Percentiles rank a stretch among this genome's conserved stretches.
Evolutionary conservation across 2,113 vertebrate genomes (phyloP).

Genomic region (Tychaedon coryphoeus): DNA sequence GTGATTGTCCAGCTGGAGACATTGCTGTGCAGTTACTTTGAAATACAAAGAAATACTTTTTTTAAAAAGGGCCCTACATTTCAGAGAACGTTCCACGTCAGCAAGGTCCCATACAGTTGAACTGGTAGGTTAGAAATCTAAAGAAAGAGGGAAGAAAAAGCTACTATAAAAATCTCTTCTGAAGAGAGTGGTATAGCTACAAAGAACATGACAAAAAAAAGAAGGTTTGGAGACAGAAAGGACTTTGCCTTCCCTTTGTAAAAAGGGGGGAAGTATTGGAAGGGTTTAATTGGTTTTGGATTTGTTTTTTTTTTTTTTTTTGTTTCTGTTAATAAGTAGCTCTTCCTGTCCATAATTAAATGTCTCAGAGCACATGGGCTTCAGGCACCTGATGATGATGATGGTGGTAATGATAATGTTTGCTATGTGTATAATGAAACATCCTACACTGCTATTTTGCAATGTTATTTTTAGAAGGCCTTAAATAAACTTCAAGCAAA

Average conservation of each 20-base stretch:
- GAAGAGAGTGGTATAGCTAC: background rate
- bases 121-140: background rate
- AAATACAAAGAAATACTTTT: background rate
- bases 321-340: background rate
- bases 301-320: too few species aligned
- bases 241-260: background rate
- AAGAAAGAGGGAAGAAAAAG: background rate
- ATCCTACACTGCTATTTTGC: background rate
- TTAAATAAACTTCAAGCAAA: background rate
- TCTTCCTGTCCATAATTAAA: background rate
- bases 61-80: background rate
- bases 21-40: background rate
- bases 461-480: background rate
- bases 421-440: background rate
- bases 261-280: background rate
- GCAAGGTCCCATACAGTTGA: background rate
- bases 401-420: background rate
- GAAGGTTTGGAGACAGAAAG: background rate
- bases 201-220: background rate
- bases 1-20: background rate
- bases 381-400: background rate
- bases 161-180: background rate
- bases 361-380: background rate
- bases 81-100: background rate
- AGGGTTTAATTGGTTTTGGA: background rate